A percentile compares a stretch with the other conserved stretches of the same genome.
These are phyloP conservation scores for Apostichopus californicus DNA, from an alignment of 35 echinoderm and acorn worm genomes.

Conservation along the genomic window DNA sequence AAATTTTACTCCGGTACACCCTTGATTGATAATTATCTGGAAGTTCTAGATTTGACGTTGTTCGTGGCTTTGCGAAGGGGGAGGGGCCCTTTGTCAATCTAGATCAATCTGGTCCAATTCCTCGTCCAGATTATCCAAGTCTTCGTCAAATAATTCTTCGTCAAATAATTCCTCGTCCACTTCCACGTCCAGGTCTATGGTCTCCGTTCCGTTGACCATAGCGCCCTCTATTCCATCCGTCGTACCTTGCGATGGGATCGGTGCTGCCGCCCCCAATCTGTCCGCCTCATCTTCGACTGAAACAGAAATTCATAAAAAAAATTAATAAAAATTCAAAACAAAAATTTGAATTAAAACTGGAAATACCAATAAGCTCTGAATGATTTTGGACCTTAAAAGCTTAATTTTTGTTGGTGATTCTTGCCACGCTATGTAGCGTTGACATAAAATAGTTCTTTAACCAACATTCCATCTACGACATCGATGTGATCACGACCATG, in stretches of 20 bases:
- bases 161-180: constrained; percentile 97
- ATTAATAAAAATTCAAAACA: not conserved
- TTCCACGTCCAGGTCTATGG: constrained; percentile 77
- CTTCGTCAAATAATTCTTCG: constrained; percentile 87
- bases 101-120: constrained; percentile 89
- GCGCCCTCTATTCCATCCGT: constrained; percentile 64
- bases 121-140: constrained; percentile 81
- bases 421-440: no score
- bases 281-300: constrained; percentile 88
- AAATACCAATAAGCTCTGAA: not conserved
- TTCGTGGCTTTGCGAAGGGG: not conserved
- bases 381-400: not conserved
- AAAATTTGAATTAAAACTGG: not conserved
- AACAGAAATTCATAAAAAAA: not conserved
- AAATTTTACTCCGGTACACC: no score
- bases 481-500: no score
- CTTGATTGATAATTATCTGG: not conserved
- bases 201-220: constrained; percentile 41
- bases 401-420: no score
- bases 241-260: constrained; percentile 61
- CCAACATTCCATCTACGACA: no score
- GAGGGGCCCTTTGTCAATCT: constrained; percentile 31
- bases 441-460: no score
- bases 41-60: not conserved
- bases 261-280: constrained; percentile 88